These are phyloP conservation scores for Metacarcinus magister DNA, from an alignment of 2,888 invertebrate species.

Conservation along the genomic window DNA sequence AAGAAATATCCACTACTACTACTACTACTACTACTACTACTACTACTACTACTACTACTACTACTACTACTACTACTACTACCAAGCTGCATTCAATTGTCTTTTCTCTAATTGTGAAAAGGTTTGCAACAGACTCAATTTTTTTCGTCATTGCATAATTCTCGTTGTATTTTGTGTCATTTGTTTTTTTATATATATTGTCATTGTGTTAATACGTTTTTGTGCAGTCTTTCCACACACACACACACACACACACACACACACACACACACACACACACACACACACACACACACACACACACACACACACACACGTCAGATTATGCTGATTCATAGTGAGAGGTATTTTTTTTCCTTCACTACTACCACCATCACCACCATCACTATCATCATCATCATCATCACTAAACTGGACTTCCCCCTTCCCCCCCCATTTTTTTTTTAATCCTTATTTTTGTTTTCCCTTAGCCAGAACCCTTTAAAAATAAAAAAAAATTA, in stretches of 20 bases:
- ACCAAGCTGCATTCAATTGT: too few relatives aligned
- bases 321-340: not conserved
- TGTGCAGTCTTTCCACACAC: not conserved
- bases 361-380: not conserved
- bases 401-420: too few relatives aligned
- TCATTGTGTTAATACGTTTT: not conserved
- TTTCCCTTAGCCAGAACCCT: too few relatives aligned
- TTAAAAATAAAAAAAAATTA: too few relatives aligned
- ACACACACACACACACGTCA: not conserved
- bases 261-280: constrained; percentile 26
- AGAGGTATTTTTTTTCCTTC: not conserved
- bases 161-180: not conserved
- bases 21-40: not conserved
- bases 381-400: not conserved
- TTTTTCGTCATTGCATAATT: too few relatives aligned
- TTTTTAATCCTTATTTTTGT: too few relatives aligned
- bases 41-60: constrained; percentile 26
- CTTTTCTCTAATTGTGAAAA: too few relatives aligned
- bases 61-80: constrained; percentile 15
- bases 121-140: too few relatives aligned
- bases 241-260: not conserved
- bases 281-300: constrained; percentile 26
- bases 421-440: too few relatives aligned
- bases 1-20: too few relatives aligned
- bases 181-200: not conserved